phyloP scores from a whole-genome alignment of 2,888 invertebrate species.

The Litoditis marina region DNA sequence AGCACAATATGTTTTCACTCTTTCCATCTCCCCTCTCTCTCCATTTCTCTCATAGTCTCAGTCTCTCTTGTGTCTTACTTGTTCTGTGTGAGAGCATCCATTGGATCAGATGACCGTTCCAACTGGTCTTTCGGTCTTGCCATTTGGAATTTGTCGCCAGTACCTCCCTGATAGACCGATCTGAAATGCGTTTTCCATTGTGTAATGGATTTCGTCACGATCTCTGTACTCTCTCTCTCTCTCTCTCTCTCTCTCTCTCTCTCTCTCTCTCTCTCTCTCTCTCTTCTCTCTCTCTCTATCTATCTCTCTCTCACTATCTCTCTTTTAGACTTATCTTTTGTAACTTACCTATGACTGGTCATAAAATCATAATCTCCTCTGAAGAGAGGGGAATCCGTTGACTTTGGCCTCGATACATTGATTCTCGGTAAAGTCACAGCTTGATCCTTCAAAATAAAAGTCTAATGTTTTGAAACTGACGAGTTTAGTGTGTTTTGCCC shows the following conservation, averaged over 20 bases:
- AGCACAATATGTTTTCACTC: neutral
- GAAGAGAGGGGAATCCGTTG: neutral
- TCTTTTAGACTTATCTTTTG: no score
- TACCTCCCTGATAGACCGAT: neutral
- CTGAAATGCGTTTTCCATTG: neutral
- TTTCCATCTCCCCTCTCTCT: neutral
- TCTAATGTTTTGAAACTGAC: neutral
- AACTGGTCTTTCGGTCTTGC: neutral
- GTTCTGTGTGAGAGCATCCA: neutral
- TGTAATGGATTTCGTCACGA: neutral
- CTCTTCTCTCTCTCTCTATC: no score
- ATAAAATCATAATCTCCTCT: neutral
- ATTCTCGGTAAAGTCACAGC: neutral
- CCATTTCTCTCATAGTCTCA: neutral
- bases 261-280: no score
- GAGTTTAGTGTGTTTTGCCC: no score
- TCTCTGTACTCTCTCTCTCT: no score
- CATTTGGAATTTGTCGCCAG: neutral
- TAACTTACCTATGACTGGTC: neutral
- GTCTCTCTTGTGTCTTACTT: neutral
- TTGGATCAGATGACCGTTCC: no score
- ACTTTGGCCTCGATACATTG: neutral
- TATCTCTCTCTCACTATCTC: no score
- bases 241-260: no score
- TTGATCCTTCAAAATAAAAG: neutral